Conservation (phyloP, 2,888 invertebrate genomes). For the Anodontia alba region DNA sequence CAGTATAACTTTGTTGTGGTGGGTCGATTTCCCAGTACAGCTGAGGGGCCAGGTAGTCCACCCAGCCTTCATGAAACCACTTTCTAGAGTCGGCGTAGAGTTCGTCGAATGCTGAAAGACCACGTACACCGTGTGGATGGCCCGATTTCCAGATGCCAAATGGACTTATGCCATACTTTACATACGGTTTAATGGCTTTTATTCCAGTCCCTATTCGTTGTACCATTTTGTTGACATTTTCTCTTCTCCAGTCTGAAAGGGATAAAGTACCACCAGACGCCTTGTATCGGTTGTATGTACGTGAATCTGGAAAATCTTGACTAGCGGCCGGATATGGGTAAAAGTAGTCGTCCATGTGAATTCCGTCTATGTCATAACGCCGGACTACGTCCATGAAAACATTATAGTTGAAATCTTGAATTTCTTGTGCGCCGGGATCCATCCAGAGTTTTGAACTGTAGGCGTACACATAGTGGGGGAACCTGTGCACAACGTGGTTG, state of each 20-base stretch:
- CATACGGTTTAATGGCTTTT: constrained; percentile 65
- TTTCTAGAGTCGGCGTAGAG: constrained; percentile 78
- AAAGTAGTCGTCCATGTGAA: constrained; percentile 83
- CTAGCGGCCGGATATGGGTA: constrained; percentile 81
- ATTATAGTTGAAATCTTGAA: constrained; percentile 70
- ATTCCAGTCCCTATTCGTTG: constrained; percentile 65
- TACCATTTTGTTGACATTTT: constrained; percentile 78
- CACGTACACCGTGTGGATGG: constrained; percentile 72
- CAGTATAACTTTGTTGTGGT: constrained; percentile 79
- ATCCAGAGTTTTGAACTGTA: constrained; percentile 79
- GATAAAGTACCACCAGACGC: constrained; percentile 71
- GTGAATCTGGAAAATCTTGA: constrained; percentile 75
- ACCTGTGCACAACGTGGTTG: constrained; percentile 77
- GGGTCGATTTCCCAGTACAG: constrained; percentile 82
- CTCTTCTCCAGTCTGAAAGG: constrained; percentile 77
- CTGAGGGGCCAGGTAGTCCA: constrained; percentile 81
- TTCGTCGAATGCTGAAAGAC: constrained; percentile 72
- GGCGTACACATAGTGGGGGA: constrained; percentile 73
- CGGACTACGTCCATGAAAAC: constrained; percentile 77
- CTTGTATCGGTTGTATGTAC: constrained; percentile 75
- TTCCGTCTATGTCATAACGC: constrained; percentile 80
- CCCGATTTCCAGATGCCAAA: constrained; percentile 82
- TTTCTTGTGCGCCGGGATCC: constrained; percentile 78
- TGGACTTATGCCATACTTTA: constrained; percentile 81
- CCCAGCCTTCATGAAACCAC: constrained; percentile 80